Percentiles rank a stretch among this genome's conserved stretches.
These are phyloP conservation scores for Carabus problematicus DNA, from an alignment of 2,888 invertebrate genomes.

Conservation along the genomic window DNA sequence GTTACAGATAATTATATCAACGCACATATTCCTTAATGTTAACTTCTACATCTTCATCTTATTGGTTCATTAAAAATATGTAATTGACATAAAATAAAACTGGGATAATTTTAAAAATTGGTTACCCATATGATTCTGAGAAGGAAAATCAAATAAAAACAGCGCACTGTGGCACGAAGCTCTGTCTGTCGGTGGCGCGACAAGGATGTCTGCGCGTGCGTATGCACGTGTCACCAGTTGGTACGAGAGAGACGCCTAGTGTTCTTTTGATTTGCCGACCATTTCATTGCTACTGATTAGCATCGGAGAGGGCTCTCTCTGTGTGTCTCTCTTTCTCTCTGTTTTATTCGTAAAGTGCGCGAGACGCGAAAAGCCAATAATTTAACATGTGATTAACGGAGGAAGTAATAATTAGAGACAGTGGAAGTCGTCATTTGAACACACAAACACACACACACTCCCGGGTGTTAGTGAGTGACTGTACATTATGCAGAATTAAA, in stretches of 20 bases:
- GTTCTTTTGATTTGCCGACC: slow-evolving; percentile 42
- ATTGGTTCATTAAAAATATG: slow-evolving; percentile 42
- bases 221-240: background rate
- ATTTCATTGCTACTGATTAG: slow-evolving; percentile 41
- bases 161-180: background rate
- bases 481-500: no score
- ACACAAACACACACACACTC: background rate
- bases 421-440: background rate
- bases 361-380: slow-evolving; percentile 36
- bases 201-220: background rate
- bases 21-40: slow-evolving; percentile 37
- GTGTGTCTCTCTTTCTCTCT: slow-evolving; percentile 21
- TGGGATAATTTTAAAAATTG: slow-evolving; percentile 42
- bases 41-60: slow-evolving; percentile 38
- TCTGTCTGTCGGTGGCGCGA: slow-evolving; percentile 2
- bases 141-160: slow-evolving; percentile 36
- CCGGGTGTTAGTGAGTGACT: no score
- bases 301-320: slow-evolving; percentile 32
- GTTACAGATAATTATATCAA: slow-evolving; percentile 33
- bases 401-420: slow-evolving; percentile 36
- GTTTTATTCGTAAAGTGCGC: slow-evolving; percentile 17
- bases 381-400: slow-evolving; percentile 40
- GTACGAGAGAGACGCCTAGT: slow-evolving; percentile 13
- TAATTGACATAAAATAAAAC: slow-evolving; percentile 42
- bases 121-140: slow-evolving; percentile 41